A percentile compares a stretch with the other conserved stretches of the same genome.
Conservation (phyloP, 2,113 vertebrate genomes). For the Cyrtonyx montezumae region DNA sequence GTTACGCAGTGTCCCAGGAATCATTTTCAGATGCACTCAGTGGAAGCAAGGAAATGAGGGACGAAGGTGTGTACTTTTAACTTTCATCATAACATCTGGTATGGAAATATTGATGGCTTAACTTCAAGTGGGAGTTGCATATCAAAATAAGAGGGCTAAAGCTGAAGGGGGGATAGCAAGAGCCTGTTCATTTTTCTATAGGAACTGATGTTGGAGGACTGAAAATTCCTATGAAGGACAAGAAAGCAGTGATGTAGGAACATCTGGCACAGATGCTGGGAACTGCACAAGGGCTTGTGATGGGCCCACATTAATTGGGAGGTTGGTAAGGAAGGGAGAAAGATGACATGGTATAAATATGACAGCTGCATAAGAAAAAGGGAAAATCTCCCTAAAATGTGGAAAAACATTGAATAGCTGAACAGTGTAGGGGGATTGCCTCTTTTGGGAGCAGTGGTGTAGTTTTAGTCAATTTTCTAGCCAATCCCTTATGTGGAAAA, state of each 20-base stretch:
- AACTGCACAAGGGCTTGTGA: not conserved
- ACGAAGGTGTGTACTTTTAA: not conserved
- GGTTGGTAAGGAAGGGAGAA: not conserved
- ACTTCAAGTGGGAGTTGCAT: constrained; percentile 14
- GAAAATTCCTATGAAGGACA: not conserved
- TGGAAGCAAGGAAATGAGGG: not conserved
- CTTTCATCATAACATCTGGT: no score
- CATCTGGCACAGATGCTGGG: not conserved
- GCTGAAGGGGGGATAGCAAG: constrained; percentile 15
- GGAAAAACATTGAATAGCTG: not conserved
- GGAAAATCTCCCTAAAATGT: not conserved
- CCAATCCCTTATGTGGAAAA: not conserved
- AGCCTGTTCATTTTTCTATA: not conserved
- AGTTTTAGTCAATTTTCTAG: not conserved
- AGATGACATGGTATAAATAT: not conserved
- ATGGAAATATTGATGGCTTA: constrained; percentile 42
- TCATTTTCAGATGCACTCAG: not conserved
- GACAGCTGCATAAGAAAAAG: not conserved
- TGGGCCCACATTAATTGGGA: not conserved
- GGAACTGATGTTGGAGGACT: not conserved
- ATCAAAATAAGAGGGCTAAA: constrained; percentile 23
- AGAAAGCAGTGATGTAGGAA: not conserved
- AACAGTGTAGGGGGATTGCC: not conserved
- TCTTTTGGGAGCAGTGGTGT: not conserved
- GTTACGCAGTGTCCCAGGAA: not conserved